These are phyloP conservation scores for Conomelus anceps DNA, from an alignment of 2,888 invertebrate genomes.

Conservation along the genomic window DNA sequence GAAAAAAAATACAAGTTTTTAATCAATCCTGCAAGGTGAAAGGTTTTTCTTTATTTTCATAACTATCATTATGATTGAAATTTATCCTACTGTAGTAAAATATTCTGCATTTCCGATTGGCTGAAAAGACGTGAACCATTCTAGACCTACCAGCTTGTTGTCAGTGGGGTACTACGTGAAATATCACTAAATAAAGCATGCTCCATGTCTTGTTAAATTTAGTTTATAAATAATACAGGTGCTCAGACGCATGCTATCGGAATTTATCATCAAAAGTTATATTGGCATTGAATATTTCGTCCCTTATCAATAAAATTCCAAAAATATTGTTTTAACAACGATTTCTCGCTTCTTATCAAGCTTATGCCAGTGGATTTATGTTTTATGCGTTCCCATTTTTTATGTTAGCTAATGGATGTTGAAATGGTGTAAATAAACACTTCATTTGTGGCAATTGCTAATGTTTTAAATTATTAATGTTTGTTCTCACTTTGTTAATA, in stretches of 20 bases:
- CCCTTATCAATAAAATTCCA: neutral
- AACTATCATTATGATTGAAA: too few species aligned
- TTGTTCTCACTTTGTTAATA: too few species aligned
- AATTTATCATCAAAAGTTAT: neutral
- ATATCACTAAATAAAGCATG: neutral
- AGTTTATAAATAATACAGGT: neutral
- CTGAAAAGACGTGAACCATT: neutral
- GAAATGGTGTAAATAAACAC: too few species aligned
- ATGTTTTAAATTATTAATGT: too few species aligned
- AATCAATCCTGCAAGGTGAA: too few species aligned
- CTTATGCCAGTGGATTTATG: neutral
- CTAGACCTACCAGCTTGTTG: neutral
- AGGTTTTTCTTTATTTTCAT: too few species aligned
- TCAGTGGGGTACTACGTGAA: neutral
- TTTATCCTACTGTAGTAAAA: too few species aligned
- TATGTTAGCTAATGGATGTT: neutral
- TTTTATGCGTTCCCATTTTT: too few species aligned
- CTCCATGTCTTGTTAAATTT: neutral
- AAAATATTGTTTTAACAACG: neutral
- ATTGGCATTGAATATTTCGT: neutral
- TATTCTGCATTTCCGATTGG: neutral
- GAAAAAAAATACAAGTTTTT: too few species aligned
- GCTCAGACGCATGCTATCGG: neutral
- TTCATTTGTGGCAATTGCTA: too few species aligned
- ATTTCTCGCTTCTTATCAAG: neutral